Conservation (phyloP, 2,113 vertebrate genomes). For the Petrocephalus zakoni region DNA sequence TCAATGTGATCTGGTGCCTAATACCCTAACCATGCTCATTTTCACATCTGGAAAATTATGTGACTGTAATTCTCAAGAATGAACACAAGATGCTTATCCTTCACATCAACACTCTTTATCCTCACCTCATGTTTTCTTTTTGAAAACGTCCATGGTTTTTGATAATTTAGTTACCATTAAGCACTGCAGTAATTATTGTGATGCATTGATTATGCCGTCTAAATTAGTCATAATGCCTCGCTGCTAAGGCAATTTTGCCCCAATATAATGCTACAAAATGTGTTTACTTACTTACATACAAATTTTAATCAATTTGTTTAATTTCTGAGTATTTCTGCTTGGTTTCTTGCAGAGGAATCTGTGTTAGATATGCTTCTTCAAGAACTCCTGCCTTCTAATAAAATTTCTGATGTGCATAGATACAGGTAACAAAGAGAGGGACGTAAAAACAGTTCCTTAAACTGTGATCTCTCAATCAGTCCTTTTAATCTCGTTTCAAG, state of each 20-base stretch:
- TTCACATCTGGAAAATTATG: background rate
- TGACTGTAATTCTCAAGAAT: background rate
- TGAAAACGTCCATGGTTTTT: background rate
- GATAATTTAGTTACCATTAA: background rate
- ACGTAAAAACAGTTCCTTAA: constrained; percentile 20
- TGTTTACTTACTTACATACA: background rate
- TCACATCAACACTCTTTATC: background rate
- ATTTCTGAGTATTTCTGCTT: constrained; percentile 12
- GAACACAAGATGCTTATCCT: background rate
- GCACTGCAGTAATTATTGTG: background rate
- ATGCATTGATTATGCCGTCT: background rate
- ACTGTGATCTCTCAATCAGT: constrained; percentile 14
- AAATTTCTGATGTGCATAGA: constrained; percentile 52
- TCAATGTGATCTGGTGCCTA: constrained; percentile 13
- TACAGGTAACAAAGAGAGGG: constrained; percentile 34
- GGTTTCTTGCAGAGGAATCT: background rate
- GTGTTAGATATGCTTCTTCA: constrained; percentile 8
- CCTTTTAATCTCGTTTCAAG: constrained; percentile 8
- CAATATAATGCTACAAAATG: background rate
- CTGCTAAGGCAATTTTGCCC: background rate
- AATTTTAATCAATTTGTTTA: constrained; percentile 17
- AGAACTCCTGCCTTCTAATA: constrained; percentile 33
- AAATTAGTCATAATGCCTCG: background rate
- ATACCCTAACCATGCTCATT: background rate
- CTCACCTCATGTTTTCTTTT: background rate